Percentiles rank a stretch among this genome's conserved stretches.
phyloP scores from a whole-genome alignment of 2,797 vertebrate species.

The Halcyon chelicuti region DNA sequence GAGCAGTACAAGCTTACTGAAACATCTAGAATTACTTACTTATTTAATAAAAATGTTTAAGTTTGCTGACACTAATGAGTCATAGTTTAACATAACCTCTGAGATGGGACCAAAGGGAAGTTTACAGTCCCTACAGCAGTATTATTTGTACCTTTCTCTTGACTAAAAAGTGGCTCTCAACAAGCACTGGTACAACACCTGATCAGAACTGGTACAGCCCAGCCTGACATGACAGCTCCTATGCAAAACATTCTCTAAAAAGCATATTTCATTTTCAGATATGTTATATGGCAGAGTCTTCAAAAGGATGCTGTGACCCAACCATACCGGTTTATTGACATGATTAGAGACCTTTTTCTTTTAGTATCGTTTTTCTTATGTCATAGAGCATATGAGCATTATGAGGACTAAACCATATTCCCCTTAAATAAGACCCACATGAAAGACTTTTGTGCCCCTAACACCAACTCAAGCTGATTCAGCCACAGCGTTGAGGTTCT shows the following conservation, averaged over 20 bases:
- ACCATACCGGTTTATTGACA: too few relatives aligned
- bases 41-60: not conserved
- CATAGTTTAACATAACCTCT: not conserved
- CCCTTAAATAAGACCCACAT: not conserved
- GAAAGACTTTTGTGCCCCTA: not conserved
- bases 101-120: not conserved
- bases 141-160: not conserved
- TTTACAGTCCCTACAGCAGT: not conserved
- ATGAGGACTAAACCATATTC: not conserved
- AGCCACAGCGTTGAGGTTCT: not conserved
- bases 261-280: rapidly evolving
- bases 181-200: rapidly evolving
- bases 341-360: not conserved
- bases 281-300: not conserved
- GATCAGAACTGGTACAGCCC: not conserved
- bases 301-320: not conserved
- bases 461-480: not conserved
- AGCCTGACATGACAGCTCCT: not conserved
- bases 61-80: not conserved
- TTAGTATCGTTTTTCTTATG: not conserved
- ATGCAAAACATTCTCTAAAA: not conserved
- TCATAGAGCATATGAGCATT: rapidly evolving
- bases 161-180: not conserved
- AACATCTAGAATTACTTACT: not conserved
- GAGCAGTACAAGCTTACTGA: not conserved